A percentile compares a stretch with the other conserved stretches of the same genome.
phyloP scores from a whole-genome alignment of 2,113 vertebrate species.

The Ovibos moschatus region DNA sequence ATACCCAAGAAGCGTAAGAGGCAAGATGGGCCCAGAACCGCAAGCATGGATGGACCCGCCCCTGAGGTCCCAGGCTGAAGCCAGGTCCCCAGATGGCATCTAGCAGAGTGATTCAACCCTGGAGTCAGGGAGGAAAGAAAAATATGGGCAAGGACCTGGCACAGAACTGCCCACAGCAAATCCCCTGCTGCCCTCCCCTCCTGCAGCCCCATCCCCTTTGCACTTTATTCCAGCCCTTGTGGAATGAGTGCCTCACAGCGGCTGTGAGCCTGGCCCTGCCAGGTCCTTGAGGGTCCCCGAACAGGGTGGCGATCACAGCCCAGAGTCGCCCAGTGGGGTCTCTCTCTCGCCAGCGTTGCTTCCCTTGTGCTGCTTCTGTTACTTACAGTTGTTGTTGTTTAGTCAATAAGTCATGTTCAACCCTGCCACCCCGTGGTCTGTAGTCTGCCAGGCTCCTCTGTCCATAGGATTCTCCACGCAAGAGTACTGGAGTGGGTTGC shows the following conservation, averaged over 20 bases:
- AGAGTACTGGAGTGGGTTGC: background rate
- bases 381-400: background rate
- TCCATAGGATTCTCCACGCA: background rate
- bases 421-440: background rate
- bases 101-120: background rate
- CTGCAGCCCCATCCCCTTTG: accelerated
- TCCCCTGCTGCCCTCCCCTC: background rate
- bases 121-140: background rate
- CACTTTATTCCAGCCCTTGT: background rate
- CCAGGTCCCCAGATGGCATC: no score
- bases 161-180: background rate
- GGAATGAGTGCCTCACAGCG: accelerated
- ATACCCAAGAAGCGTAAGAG: background rate
- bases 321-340: background rate
- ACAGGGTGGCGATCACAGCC: background rate
- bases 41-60: background rate
- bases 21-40: background rate
- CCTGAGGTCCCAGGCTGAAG: background rate
- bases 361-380: accelerated
- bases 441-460: background rate
- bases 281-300: accelerated
- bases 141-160: background rate
- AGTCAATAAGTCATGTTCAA: background rate
- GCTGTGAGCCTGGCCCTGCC: background rate
- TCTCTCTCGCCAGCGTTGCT: accelerated